Evolutionary conservation across 2,797 vertebrate genomes (phyloP).

Genomic region (Cheirogaleus major): DNA sequence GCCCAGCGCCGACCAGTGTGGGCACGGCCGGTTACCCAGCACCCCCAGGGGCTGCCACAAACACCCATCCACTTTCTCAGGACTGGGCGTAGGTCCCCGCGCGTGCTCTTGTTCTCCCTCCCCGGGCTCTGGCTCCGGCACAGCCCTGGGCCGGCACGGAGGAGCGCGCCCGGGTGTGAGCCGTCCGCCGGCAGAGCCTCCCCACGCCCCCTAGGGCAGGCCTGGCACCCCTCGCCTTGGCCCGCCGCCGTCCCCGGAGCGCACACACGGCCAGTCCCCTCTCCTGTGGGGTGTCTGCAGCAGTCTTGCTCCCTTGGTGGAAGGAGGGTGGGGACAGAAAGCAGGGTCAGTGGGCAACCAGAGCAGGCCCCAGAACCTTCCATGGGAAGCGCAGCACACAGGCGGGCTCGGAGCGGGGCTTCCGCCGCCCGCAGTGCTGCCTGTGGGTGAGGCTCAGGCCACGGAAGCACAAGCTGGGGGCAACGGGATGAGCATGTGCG

Average conservation of each 20-base stretch:
- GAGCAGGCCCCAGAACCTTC: not conserved
- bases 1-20: not conserved
- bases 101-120: accelerated
- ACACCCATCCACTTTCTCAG: no score
- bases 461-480: not conserved
- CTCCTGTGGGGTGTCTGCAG: no score
- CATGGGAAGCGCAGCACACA: not conserved
- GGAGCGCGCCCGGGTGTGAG: no score
- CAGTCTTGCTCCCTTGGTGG: no score
- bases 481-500: accelerated
- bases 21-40: not conserved
- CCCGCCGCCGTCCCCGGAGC: not conserved
- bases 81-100: no score
- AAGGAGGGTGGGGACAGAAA: not conserved
- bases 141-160: no score
- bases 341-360: not conserved
- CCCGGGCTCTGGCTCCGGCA: not conserved
- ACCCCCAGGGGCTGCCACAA: no score
- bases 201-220: no score
- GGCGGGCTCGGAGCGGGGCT: not conserved
- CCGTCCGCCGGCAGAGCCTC: not conserved
- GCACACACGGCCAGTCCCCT: not conserved
- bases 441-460: not conserved
- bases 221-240: accelerated
- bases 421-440: not conserved